Evolutionary conservation across 2,888 invertebrate species (phyloP).

Genomic region (Eurytoma californica): DNA sequence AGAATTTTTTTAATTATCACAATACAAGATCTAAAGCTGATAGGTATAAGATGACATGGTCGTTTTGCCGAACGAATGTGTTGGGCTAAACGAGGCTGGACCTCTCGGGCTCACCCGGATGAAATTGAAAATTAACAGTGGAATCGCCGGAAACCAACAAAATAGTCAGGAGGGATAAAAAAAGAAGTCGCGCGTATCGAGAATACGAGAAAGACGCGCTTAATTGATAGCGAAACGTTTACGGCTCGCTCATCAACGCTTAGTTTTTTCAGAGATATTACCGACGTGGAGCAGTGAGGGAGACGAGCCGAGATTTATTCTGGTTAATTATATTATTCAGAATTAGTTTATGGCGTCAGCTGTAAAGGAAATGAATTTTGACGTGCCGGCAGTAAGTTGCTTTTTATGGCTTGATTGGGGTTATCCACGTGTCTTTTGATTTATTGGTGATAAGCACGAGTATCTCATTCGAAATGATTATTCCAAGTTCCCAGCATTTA

Average conservation of each 20-base stretch:
- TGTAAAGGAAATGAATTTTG: not conserved
- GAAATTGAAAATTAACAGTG: slow-evolving; percentile 53
- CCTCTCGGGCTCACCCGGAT: slow-evolving; percentile 1
- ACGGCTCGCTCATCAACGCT: slow-evolving; percentile 34
- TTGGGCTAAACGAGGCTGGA: not conserved
- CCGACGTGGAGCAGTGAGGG: too few relatives aligned
- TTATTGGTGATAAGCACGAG: not conserved
- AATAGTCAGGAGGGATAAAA: slow-evolving; percentile 26
- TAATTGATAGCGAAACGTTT: slow-evolving; percentile 47
- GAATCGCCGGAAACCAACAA: slow-evolving; percentile 35
- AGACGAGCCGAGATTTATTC: slow-evolving; percentile 1
- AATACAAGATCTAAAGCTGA: slow-evolving; percentile 42
- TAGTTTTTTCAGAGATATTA: not conserved
- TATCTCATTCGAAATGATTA: not conserved
- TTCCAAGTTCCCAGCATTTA: not conserved
- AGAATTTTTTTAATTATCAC: slow-evolving; percentile 47
- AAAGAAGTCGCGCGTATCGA: slow-evolving; percentile 19
- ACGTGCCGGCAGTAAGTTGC: not conserved
- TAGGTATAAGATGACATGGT: slow-evolving; percentile 43
- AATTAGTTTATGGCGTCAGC: slow-evolving; percentile 23
- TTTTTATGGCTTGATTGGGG: slow-evolving; percentile 15
- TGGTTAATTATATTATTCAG: slow-evolving; percentile 38
- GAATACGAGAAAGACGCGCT: slow-evolving; percentile 32
- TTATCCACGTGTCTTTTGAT: not conserved
- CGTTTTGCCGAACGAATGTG: slow-evolving; percentile 6